Conservation (phyloP, 2,797 vertebrate species). For the Sebastiscus tertius region DNA sequence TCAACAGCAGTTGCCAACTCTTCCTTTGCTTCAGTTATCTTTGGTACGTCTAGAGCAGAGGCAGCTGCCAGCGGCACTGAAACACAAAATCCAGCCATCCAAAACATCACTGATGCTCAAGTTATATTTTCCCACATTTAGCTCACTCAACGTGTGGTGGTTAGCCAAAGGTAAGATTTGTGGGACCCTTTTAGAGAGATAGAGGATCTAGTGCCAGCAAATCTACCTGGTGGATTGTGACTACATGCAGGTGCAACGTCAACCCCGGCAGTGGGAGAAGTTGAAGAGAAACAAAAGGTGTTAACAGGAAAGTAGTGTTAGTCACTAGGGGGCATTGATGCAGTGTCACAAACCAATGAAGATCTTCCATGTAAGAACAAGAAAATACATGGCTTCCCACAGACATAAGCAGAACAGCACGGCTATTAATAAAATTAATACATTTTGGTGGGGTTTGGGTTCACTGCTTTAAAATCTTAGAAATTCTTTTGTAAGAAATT, state of each 20-base stretch:
- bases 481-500: background rate
- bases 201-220: background rate
- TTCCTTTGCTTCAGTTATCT: slow-evolving; percentile 28
- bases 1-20: slow-evolving; percentile 4
- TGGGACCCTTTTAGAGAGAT: background rate
- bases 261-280: background rate
- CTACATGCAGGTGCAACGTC: slow-evolving; percentile 6
- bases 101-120: slow-evolving; percentile 65
- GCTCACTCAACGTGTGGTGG: background rate
- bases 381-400: background rate
- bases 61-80: slow-evolving; percentile 74
- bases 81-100: slow-evolving; percentile 80
- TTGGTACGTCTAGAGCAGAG: slow-evolving; percentile 49
- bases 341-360: background rate
- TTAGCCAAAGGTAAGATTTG: background rate
- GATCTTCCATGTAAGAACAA: background rate
- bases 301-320: background rate
- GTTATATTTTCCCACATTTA: slow-evolving; percentile 20
- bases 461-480: background rate
- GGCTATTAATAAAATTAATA: background rate
- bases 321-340: background rate
- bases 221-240: background rate
- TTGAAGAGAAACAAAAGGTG: background rate
- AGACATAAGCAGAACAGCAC: background rate
- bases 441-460: background rate